phyloP scores from a whole-genome alignment of 2,888 invertebrate species.

The Serripes groenlandicus region DNA sequence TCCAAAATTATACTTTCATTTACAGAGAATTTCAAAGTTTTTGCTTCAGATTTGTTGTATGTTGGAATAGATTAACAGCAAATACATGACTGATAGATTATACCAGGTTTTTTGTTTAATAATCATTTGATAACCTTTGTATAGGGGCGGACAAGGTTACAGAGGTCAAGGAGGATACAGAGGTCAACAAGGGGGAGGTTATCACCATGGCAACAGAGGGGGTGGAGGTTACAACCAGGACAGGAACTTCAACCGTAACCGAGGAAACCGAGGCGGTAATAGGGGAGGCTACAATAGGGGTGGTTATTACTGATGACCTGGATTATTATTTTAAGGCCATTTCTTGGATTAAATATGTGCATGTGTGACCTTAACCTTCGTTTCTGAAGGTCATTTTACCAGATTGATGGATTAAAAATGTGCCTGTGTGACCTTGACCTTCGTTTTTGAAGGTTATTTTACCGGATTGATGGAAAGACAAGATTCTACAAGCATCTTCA shows the following conservation, averaged over 20 bases:
- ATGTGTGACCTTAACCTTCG: no score
- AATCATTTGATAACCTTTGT: background rate
- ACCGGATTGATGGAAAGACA: no score
- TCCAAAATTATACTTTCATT: no score
- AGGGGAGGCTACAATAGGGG: conserved; percentile 53
- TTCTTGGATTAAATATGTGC: no score
- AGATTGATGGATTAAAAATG: no score
- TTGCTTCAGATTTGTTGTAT: background rate
- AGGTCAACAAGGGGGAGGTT: conserved; percentile 32
- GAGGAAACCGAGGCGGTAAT: conserved; percentile 52
- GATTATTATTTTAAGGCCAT: no score
- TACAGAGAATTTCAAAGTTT: no score
- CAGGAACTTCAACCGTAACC: conserved; percentile 40
- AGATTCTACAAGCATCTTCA: no score
- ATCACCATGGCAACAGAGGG: conserved; percentile 52
- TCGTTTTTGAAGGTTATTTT: no score
- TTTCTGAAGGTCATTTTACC: no score
- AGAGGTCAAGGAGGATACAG: conserved; percentile 41
- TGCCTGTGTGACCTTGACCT: no score
- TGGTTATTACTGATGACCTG: conserved; percentile 23
- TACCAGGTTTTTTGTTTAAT: background rate
- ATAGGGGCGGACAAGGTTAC: conserved; percentile 44
- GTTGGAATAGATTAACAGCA: background rate
- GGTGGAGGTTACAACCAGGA: conserved; percentile 45
- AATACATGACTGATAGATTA: background rate